Conservation (phyloP, 2,113 vertebrate species). For the Prolemur simus region DNA sequence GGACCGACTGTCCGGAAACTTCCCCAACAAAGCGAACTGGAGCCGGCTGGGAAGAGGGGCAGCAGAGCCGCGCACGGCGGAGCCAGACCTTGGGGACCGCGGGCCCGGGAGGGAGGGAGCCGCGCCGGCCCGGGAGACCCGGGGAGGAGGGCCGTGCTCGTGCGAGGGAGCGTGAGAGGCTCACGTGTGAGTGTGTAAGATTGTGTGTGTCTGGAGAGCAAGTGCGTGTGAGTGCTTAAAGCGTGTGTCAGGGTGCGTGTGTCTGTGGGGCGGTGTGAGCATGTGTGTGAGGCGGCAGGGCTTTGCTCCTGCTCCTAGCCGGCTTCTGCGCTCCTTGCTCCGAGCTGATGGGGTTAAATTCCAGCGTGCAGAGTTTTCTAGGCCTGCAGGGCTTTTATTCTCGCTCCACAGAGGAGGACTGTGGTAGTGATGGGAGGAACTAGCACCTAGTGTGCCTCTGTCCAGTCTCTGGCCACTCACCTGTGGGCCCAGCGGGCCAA, state of each 20-base stretch:
- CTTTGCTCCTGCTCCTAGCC: neutral
- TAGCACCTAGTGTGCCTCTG: neutral
- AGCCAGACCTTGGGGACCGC: too few relatives aligned
- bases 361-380: neutral
- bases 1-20: neutral
- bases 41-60: neutral
- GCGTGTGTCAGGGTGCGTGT: neutral
- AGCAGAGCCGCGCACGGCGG: fast-evolving
- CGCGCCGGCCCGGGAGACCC: neutral
- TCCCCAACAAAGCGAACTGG: too few relatives aligned
- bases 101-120: neutral
- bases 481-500: neutral
- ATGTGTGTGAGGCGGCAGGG: too few relatives aligned
- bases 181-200: too few relatives aligned
- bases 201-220: too few relatives aligned
- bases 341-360: neutral
- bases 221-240: neutral
- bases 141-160: neutral
- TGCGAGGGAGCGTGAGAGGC: neutral
- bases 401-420: neutral
- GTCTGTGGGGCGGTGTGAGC: neutral
- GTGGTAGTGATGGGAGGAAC: neutral
- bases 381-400: neutral
- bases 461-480: fast-evolving
- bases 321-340: neutral